Base-by-base conservation (phyloP, 2,888 invertebrate genomes). In the Hydraecia micacea region DNA sequence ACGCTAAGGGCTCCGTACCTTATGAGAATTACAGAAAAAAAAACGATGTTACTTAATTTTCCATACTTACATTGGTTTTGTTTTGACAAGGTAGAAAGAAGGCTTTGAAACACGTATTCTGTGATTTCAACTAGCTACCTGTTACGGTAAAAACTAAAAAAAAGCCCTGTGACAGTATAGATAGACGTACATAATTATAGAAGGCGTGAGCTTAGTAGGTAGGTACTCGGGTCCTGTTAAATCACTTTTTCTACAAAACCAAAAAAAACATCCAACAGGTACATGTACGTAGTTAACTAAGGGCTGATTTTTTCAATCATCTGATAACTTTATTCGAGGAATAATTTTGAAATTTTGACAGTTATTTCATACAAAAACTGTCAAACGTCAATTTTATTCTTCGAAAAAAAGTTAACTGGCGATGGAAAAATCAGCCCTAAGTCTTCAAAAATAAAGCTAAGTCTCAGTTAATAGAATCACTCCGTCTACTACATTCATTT, bases 401-500 rank as follows among this genome's bases (percentile, higher is more conserved):
- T 9, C 9, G 39, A 39, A 6, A 9, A 0, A 39, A 39, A 39
- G 9, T 39, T 39, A 39, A 3, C 39, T 8, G 39, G 0, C 9
- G 39, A 9, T 39, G 2, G 39, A 9, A 39, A 39, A 0, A 8
- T 39, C 39, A 39, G 7, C 39, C 39, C 39, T 39, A 39, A 42
- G 63, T 73, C 46, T 8, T 55, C 21, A 42, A 42, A 32, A 55
- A 8, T 18, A 28, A 32, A 46, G 7, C 18, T 65, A 7, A 49
- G 15, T 42, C 42, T 67, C 2, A 46, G 55, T 63, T 39, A 25
- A 39, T 46, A 42, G 66, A 81, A 55, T 52, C 21, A 52, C n/a
- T n/a, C 32, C 42, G 58, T n/a, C 36, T 67, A 70, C 67, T 68
- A 58, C 68, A 79, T 78, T 84, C 63, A 75, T 75, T 81, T 63